Evolutionary conservation across 2,113 vertebrate species (phyloP), one percentile per base, ranked within the genome.

Genomic region (Mola mola): DNA sequence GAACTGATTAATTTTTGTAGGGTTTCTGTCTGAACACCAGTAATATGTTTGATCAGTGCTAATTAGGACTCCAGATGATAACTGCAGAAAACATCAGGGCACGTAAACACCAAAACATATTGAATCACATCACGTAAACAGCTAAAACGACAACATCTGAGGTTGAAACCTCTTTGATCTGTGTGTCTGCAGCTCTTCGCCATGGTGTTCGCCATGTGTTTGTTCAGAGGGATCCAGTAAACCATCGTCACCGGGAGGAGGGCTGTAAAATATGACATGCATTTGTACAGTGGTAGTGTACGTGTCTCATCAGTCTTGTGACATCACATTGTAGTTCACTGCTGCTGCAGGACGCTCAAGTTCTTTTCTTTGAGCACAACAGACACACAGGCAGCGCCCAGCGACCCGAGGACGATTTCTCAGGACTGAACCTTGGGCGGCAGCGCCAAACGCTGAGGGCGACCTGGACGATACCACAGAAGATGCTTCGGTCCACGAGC

Each of bases 141-240:
- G n/a, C n/a, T n/a, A n/a, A n/a, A n/a, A n/a, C n/a, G n/a, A n/a
- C n/a, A n/a, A n/a, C n/a, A n/a, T n/a, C n/a, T n/a, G n/a, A n/a
- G n/a, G n/a, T n/a, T 43, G 11, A 15, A 34, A 4, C 11, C 5
- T 42, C 5, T 4, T 25, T 33, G 12, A 44, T 7, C 8, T 1
- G 51, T 55, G 64, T 64, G 53, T 78, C 62, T 10, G 3, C 91
- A 97, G 96, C 93, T 98, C 8, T 95, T 95, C 4, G 93, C 95
- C 75, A 97, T 98, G 96, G 90, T 96, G 78, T 97, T 97, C 20
- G 95, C 96, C 21, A 95, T 98, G 94, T 98, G 95, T 88, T 90
- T 98, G 71, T 97, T 97, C 81, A 86, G 93, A 76, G 95, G 95
- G 43, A 97, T 97, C 88, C 94, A 96, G 85, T 98, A 92, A 76